Evolutionary conservation across 2,888 invertebrate species (phyloP), one percentile per base, ranked within the genome.

Genomic region (Reticulitermes lucifugus): DNA sequence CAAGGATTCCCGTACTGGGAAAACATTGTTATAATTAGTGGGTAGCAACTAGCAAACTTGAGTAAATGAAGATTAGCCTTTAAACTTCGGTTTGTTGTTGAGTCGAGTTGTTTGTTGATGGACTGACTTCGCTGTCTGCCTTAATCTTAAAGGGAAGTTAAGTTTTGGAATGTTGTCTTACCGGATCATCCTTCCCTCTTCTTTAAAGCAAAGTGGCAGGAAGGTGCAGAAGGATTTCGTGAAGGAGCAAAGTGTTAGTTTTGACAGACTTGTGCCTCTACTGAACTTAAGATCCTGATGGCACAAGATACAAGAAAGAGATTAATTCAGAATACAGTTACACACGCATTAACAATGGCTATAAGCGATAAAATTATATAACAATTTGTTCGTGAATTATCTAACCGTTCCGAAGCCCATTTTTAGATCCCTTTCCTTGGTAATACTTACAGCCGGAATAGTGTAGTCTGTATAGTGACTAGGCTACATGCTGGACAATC

Each of bases 151-250:
- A 81, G 81, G 81, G 70, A 81, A 81, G 43, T 81, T 81, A 43
- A 81, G 81, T 81, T 81, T 70, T 43, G 81, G n/a, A 81, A 81
- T 81, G 81, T 81, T 81, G 81, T 81, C 81, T 81, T 81, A 81
- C 65, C 81, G 65, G 81, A 60, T 81, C 81, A 81, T 81, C 81
- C 81, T 77, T 43, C 43, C 43, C n/a, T 77, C 46, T 46, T 46
- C 43, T 46, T 77, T 77, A 46, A 65, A 77, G n/a, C 43, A 77
- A 77, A 77, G 77, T 46, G 22, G 77, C 21, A 46, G 46, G n/a
- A 77, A 77, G 77, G 5, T n/a, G 18, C 41, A 46, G 77, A 22
- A 77, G 77, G 77, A 77, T 77, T 77, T 46, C 22, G 7, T 12
- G 25, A 46, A 77, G 41, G 51, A 77, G 77, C 41, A 46, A 51